Evolutionary conservation across 2,888 invertebrate species (phyloP).

Genomic region (Neoitamus cyanurus): DNA sequence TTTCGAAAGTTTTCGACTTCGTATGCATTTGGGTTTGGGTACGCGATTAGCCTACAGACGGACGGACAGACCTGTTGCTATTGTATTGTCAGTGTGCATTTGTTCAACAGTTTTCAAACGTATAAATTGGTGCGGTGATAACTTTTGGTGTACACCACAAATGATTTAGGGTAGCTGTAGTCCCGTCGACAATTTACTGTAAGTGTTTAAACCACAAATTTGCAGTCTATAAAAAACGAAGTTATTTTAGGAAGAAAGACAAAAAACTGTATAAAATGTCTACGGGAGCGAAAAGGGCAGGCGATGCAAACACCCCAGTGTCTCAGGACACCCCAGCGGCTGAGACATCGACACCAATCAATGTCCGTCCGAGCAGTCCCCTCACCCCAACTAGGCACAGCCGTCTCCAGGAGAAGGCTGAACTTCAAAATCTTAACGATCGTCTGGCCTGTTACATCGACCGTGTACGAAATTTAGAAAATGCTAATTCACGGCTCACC

Average conservation of each 20-base stretch:
- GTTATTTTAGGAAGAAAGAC: too few relatives aligned
- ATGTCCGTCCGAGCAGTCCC: constrained; percentile 70
- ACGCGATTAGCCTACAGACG: too few relatives aligned
- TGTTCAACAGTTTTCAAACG: too few relatives aligned
- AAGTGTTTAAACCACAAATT: too few relatives aligned
- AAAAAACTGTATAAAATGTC: constrained; percentile 58
- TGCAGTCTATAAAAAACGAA: background rate
- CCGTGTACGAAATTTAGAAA: constrained; percentile 89
- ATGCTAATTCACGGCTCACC: constrained; percentile 87
- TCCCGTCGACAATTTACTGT: too few relatives aligned
- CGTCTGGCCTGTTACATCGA: constrained; percentile 97
- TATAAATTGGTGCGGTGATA: too few relatives aligned
- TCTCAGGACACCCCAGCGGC: constrained; percentile 75
- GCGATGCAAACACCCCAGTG: constrained; percentile 58
- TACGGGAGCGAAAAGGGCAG: constrained; percentile 54
- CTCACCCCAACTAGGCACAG: constrained; percentile 89
- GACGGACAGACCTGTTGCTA: too few relatives aligned
- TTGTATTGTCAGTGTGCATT: too few relatives aligned
- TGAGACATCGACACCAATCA: constrained; percentile 59
- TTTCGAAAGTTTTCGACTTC: too few relatives aligned
- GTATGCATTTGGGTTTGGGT: too few relatives aligned
- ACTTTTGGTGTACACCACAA: too few relatives aligned
- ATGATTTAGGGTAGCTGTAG: too few relatives aligned
- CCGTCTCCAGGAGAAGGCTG: constrained; percentile 93
- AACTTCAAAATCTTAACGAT: constrained; percentile 93